A percentile compares a stretch with the other conserved stretches of the same genome.
Conservation (phyloP, 2,797 vertebrate genomes). For the Parauchenoglanis ngamensis region DNA sequence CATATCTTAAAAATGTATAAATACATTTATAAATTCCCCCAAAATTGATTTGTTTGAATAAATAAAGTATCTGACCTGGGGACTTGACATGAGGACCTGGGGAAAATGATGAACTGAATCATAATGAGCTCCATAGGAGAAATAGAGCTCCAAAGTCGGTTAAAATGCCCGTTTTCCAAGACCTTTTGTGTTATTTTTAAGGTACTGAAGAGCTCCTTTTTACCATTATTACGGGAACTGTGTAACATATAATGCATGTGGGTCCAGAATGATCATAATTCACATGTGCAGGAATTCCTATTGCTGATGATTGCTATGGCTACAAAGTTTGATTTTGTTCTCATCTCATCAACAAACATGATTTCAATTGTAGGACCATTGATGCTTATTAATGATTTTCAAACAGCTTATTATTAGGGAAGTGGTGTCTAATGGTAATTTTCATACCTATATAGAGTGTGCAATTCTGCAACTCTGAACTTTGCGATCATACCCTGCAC, state of each 20-base stretch:
- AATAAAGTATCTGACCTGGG: not conserved
- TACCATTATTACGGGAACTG: not conserved
- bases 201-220: not conserved
- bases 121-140: not conserved
- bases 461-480: not conserved
- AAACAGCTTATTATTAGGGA: not conserved
- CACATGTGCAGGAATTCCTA: not conserved
- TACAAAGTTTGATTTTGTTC: not conserved
- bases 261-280: not conserved
- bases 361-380: no score
- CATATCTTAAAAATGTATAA: not conserved
- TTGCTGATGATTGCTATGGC: not conserved
- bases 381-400: not conserved
- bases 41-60: not conserved
- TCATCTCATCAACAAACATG: not conserved
- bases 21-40: not conserved
- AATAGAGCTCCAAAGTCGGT: not conserved
- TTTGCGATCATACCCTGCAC: not conserved
- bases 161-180: not conserved
- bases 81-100: not conserved
- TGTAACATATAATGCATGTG: not conserved
- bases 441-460: not conserved
- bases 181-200: not conserved
- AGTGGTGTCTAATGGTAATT: not conserved
- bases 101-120: not conserved